Percentiles rank a stretch among this genome's conserved stretches.
Evolutionary conservation across 2,797 vertebrate species (phyloP).

Genomic region (Dendrocincla tyrannina): DNA sequence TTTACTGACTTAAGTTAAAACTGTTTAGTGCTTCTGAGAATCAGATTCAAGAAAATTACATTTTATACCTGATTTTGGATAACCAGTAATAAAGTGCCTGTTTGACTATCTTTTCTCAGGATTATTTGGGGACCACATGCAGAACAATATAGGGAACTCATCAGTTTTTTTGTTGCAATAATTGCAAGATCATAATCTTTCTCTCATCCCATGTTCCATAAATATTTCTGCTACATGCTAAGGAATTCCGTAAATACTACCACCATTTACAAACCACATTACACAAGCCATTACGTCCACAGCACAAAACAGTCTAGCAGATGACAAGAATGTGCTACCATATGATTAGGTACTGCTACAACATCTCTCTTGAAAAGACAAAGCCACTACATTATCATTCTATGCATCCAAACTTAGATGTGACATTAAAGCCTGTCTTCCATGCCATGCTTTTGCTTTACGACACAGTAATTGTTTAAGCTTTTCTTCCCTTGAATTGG

Average conservation of each 20-base stretch:
- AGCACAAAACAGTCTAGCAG: neutral
- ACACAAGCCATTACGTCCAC: neutral
- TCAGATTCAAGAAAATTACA: neutral
- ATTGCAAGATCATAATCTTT: neutral
- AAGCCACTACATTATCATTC: neutral
- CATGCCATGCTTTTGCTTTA: neutral
- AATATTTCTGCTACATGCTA: neutral
- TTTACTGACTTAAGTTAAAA: neutral
- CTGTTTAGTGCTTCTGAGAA: neutral
- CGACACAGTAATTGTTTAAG: neutral
- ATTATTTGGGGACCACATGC: neutral
- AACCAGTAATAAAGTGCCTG: neutral
- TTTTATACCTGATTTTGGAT: neutral
- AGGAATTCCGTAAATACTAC: neutral
- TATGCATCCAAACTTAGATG: neutral
- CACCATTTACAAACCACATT: neutral
- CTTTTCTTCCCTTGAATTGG: neutral
- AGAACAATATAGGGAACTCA: neutral
- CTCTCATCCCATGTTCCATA: neutral
- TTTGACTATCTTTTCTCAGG: neutral
- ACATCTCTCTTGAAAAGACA: neutral
- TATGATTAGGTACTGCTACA: neutral
- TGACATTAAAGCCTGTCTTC: neutral
- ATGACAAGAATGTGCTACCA: neutral
- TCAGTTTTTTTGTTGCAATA: neutral